A percentile compares a stretch with the other conserved stretches of the same genome.
Evolutionary conservation across 1,140 invertebrate species (phyloP).

Genomic region (Papilio polyxenes): DNA sequence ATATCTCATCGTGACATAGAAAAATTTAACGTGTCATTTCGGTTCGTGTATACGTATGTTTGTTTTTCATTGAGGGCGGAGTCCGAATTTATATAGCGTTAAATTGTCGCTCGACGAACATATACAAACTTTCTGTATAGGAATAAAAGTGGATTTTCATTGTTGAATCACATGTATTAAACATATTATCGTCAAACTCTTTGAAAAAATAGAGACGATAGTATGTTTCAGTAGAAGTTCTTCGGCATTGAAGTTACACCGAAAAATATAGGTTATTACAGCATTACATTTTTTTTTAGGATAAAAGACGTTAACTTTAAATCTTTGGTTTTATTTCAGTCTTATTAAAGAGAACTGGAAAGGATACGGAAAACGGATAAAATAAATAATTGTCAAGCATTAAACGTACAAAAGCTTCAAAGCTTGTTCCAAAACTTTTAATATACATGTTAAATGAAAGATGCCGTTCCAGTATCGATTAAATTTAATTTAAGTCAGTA

Average conservation of each 20-base stretch:
- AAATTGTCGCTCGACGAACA: slow-evolving; percentile 50
- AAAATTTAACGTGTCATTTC: slow-evolving; percentile 80
- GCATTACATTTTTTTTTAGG: too few species aligned
- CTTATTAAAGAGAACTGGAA: too few species aligned
- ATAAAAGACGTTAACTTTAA: background rate
- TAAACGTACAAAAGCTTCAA: background rate
- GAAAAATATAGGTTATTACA: too few species aligned
- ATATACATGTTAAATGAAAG: background rate
- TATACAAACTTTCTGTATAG: background rate
- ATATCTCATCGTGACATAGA: slow-evolving; percentile 79
- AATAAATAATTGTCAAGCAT: too few species aligned
- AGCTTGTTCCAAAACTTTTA: background rate
- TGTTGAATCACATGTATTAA: too few species aligned
- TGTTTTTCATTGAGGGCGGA: slow-evolving; percentile 75
- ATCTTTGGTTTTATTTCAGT: background rate
- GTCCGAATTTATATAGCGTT: slow-evolving; percentile 59
- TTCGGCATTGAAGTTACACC: too few species aligned
- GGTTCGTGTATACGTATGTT: slow-evolving; percentile 72
- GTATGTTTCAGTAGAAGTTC: too few species aligned
- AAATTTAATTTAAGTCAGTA: slow-evolving; percentile 33
- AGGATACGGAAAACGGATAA: too few species aligned
- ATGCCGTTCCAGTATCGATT: background rate
- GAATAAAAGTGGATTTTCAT: background rate
- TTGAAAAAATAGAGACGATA: too few species aligned
- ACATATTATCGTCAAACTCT: too few species aligned